These are phyloP conservation scores for Manis crassicaudata DNA, from an alignment of 2,797 vertebrate species.

Conservation along the genomic window DNA sequence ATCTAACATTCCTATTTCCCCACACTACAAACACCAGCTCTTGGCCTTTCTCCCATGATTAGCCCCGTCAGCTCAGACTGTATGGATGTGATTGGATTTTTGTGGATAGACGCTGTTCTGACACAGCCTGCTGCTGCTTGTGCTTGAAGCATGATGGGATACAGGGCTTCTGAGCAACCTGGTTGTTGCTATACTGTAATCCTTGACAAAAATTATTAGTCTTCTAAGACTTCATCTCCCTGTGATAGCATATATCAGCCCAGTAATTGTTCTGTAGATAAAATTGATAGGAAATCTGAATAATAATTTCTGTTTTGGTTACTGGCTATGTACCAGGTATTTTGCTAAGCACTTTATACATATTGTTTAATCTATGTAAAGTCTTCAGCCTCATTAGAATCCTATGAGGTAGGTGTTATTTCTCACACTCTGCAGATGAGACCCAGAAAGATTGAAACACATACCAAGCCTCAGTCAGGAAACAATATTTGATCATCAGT, in stretches of 20 bases:
- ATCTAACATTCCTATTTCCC: not conserved
- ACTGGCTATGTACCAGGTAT: not conserved
- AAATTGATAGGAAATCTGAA: not conserved
- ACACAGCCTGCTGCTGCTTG: not conserved
- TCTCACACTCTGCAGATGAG: not conserved
- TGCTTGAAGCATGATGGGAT: not conserved
- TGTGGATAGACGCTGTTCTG: not conserved
- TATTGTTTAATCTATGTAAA: not conserved
- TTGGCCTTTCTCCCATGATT: not conserved
- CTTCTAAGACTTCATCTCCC: not conserved
- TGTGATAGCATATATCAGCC: not conserved
- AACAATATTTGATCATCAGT: not conserved
- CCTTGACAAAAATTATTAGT: constrained; percentile 11
- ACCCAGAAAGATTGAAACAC: not conserved
- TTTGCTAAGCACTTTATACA: constrained; percentile 8
- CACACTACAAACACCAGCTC: not conserved
- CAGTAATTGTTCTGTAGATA: not conserved
- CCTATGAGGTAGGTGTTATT: not conserved
- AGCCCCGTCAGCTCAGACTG: not conserved
- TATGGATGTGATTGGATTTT: not conserved
- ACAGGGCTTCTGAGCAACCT: not conserved
- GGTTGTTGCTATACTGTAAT: not conserved
- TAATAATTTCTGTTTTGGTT: constrained; percentile 2
- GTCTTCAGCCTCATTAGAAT: not conserved
- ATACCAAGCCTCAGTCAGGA: not conserved